Evolutionary conservation across 1,140 invertebrate species (phyloP), one percentile per base, ranked within the genome.

Genomic region (Thaumatotibia leucotreta): DNA sequence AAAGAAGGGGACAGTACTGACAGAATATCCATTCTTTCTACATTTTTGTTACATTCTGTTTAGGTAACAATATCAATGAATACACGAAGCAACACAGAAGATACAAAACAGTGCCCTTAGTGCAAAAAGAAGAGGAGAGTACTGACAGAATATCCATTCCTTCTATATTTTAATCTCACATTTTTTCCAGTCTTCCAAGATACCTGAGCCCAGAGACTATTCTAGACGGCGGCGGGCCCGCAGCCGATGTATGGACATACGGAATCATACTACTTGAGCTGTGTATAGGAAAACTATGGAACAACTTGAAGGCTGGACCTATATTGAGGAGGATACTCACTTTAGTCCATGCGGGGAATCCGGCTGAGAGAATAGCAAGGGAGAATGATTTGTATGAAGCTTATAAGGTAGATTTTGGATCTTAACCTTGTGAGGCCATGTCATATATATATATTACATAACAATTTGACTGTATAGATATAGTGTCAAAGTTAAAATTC

Each of bases 191-290:
- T 20, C 91, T 94, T 75, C 94, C 96, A 23, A 94, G 95, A 69
- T 98, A 98, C 84, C 93, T 96, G 69, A 94, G 97, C 54, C 98
- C 98, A 1, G 98, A 99, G 91, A 94, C 96, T 50, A 93, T 97
- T 79, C 79, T 96, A 10, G 92, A 92, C 67, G 92, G 92, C 68
- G 91, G 93, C 50, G 93, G 95, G 29, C 92, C 93, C 2, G 96
- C 97, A 89, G 94, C 94, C 45, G 98, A 99, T 92, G 93, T 97
- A 5, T 99, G 98, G 98, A 96, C 97, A 2, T 88, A 98, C 64
- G 98, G 97, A 50, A 95, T 99, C 23, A 95, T 99, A 45, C 80
- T 98, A 29, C 91, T 96, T 2, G 97, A 99, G 90, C 82, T 97
- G 10, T 88, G 95, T 72, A 86, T 97, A 58, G 91, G 93, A 24